Conservation (phyloP, 2,113 vertebrate genomes). For the Galemys pyrenaicus region DNA sequence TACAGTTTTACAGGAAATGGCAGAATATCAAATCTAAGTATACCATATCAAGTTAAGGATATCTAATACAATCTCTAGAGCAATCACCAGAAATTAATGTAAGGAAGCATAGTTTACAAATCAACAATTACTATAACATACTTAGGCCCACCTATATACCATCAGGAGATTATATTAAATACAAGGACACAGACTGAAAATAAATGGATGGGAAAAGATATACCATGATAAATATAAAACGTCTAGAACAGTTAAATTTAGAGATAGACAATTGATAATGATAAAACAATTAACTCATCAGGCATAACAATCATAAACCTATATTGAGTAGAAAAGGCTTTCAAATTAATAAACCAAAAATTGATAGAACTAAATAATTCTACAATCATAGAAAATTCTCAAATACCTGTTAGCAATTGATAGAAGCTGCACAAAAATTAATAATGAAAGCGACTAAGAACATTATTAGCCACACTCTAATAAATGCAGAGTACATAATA, state of each 20-base stretch:
- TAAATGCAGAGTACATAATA: neutral
- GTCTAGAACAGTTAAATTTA: neutral
- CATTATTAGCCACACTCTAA: neutral
- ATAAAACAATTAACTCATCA: neutral
- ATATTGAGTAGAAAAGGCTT: neutral
- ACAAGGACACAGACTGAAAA: neutral
- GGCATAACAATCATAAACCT: neutral
- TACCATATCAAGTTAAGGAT: neutral
- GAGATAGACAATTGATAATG: neutral
- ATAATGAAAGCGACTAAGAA: neutral
- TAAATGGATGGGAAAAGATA: neutral
- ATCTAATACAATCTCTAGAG: neutral
- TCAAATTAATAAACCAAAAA: slow-evolving; percentile 7
- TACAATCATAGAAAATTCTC: neutral
- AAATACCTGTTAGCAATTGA: neutral
- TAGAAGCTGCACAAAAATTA: neutral
- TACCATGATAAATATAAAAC: neutral
- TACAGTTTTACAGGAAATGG: slow-evolving; percentile 8
- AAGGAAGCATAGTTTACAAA: neutral
- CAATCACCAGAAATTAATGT: neutral
- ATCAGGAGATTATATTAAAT: neutral
- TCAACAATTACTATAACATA: neutral
- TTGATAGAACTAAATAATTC: slow-evolving; percentile 2
- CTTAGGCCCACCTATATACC: neutral
- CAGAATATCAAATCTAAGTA: neutral